phyloP scores from a whole-genome alignment of 1,140 invertebrate species.

The Fopius arisanus region DNA sequence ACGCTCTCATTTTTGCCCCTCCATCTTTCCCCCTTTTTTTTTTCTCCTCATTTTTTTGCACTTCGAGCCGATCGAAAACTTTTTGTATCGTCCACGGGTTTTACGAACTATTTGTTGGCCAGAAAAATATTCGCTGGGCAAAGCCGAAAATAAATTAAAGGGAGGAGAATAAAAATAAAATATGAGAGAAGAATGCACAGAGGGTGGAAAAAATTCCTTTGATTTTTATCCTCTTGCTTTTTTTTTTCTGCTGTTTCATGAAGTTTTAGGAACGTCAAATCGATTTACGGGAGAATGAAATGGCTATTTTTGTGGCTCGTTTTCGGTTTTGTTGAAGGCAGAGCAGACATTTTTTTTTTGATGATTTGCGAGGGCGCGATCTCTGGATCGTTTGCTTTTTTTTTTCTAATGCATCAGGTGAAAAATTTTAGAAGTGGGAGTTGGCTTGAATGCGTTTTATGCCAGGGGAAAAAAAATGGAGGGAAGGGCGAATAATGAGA shows the following conservation, averaged over 20 bases:
- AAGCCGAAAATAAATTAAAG: conserved; percentile 10
- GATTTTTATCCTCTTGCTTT: neutral
- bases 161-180: conserved; percentile 9
- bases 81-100: neutral
- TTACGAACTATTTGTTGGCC: neutral
- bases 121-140: conserved; percentile 6
- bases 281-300: neutral
- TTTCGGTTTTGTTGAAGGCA: too few relatives aligned
- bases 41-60: neutral
- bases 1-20: conserved; percentile 13
- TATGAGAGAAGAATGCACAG: neutral
- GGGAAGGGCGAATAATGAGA: conserved; percentile 1
- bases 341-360: too few relatives aligned
- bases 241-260: neutral
- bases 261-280: neutral
- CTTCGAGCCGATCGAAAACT: conserved; percentile 7
- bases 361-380: too few relatives aligned
- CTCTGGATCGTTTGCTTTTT: too few relatives aligned
- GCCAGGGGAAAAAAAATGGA: neutral
- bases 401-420: neutral
- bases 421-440: neutral
- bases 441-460: neutral
- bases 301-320: neutral
- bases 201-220: conserved; percentile 12
- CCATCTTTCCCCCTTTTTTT: neutral